These are phyloP conservation scores for Urocyon cinereoargenteus DNA, from an alignment of 2,797 vertebrate species.

Conservation along the genomic window DNA sequence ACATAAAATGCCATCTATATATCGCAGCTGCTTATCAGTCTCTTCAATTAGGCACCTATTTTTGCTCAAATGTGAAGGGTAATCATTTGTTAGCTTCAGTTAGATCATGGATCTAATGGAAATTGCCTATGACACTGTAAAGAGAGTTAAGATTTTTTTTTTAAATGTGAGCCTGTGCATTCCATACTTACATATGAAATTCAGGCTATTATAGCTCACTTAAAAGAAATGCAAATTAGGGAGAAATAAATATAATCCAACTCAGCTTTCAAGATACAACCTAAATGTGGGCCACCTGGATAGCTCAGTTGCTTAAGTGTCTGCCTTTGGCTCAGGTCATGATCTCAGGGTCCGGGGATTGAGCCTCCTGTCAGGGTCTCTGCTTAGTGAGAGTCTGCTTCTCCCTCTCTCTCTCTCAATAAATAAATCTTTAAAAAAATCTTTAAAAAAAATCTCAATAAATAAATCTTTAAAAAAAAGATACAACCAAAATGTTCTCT, in stretches of 20 bases:
- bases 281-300: not conserved
- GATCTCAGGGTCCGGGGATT: no score
- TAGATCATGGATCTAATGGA: slow-evolving; percentile 35
- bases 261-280: not conserved
- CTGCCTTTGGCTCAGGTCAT: no score
- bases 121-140: slow-evolving; percentile 47
- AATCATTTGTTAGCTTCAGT: slow-evolving; percentile 61
- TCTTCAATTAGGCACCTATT: slow-evolving; percentile 52
- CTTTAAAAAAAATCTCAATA: no score
- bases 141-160: not conserved
- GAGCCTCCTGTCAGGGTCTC: no score
- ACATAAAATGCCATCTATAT: slow-evolving; percentile 16
- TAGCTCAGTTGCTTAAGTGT: no score
- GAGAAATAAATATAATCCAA: not conserved
- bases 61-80: slow-evolving; percentile 44
- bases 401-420: no score
- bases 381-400: no score
- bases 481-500: not conserved
- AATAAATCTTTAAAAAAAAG: not conserved
- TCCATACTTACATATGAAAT: not conserved
- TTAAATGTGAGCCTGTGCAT: slow-evolving; percentile 30
- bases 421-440: no score
- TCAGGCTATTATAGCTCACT: not conserved
- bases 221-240: slow-evolving; percentile 9
- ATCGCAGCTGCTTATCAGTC: slow-evolving; percentile 19